A percentile compares a stretch with the other conserved stretches of the same genome.
phyloP scores from a whole-genome alignment of 2,888 invertebrate genomes.

The Priapulus caudatus region DNA sequence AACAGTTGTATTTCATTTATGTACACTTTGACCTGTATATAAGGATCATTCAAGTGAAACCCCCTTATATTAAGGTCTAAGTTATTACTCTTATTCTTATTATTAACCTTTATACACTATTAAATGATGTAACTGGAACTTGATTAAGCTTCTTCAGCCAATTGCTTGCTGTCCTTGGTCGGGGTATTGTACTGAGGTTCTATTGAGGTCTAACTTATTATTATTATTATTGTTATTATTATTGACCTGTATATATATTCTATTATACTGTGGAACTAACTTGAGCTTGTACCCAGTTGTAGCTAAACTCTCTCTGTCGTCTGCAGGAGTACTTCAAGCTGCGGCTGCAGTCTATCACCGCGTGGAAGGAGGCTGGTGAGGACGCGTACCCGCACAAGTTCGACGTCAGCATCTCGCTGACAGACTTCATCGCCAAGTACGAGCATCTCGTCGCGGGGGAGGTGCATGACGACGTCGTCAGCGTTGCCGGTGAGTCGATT shows the following conservation, averaged over 20 bases:
- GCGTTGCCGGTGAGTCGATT: constrained; percentile 55
- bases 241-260: no score
- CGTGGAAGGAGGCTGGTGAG: constrained; percentile 57
- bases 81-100: neutral
- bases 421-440: constrained; percentile 76
- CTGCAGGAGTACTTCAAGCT: constrained; percentile 70
- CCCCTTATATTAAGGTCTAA: no score
- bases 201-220: no score
- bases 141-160: no score
- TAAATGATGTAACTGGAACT: no score
- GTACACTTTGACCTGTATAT: no score
- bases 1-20: no score
- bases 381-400: constrained; percentile 97
- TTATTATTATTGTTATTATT: no score
- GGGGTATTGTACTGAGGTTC: no score
- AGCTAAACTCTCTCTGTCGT: constrained; percentile 25
- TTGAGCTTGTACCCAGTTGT: neutral
- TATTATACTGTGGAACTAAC: constrained; percentile 9
- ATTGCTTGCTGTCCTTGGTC: no score
- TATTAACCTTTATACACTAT: constrained; percentile 5
- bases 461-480: constrained; percentile 51
- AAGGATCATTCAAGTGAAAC: no score
- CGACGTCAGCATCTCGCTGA: constrained; percentile 72
- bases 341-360: constrained; percentile 63
- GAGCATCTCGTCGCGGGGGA: constrained; percentile 52